These are phyloP conservation scores for Rallus limicola DNA, from an alignment of 2,113 vertebrate genomes.

Conservation along the genomic window DNA sequence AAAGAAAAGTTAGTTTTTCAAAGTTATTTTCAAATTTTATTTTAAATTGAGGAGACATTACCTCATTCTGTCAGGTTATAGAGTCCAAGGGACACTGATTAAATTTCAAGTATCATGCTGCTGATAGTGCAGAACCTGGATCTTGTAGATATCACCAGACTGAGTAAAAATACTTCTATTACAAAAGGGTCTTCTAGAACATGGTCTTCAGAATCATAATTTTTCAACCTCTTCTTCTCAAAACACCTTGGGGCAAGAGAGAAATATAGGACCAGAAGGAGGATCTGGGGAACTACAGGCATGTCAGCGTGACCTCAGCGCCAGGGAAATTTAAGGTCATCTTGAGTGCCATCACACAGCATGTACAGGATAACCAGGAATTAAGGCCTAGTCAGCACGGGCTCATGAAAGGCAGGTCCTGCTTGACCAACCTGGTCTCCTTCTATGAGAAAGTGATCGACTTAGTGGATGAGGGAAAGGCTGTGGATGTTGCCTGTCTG, in stretches of 20 bases:
- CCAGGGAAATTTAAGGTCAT: too few relatives aligned
- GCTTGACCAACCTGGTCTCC: too few relatives aligned
- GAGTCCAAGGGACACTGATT: neutral
- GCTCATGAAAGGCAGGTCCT: too few relatives aligned
- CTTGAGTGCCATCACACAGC: too few relatives aligned
- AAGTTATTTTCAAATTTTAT: neutral
- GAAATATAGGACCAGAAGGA: neutral
- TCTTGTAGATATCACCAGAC: neutral
- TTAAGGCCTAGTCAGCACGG: too few relatives aligned
- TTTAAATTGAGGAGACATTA: neutral
- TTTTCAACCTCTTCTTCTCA: neutral
- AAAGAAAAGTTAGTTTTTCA: neutral
- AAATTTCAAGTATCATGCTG: neutral
- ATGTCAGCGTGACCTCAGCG: too few relatives aligned
- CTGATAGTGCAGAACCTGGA: neutral
- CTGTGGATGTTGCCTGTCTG: too few relatives aligned
- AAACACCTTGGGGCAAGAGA: neutral
- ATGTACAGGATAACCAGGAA: too few relatives aligned
- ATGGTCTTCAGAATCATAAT: neutral
- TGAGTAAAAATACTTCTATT: neutral
- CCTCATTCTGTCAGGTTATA: neutral
- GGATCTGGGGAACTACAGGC: too few relatives aligned
- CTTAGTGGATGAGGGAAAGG: too few relatives aligned
- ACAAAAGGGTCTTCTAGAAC: neutral
- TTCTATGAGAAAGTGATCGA: too few relatives aligned